Conservation (phyloP, 64 coral and sea anemone species). For the Pachyseris speciosa region DNA sequence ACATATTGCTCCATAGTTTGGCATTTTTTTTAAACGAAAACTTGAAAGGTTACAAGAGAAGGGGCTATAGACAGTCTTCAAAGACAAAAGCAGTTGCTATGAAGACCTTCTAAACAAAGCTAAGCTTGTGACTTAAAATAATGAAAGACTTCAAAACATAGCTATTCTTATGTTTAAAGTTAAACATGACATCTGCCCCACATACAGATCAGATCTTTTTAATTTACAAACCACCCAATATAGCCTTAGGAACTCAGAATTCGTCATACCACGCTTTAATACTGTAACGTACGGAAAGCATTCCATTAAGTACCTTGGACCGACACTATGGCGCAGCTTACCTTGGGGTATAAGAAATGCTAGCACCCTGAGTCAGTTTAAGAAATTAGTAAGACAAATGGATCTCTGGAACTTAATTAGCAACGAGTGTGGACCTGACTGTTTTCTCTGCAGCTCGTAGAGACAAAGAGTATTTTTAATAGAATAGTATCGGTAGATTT, state of each 20-base stretch:
- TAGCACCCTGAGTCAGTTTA: conserved; percentile 43
- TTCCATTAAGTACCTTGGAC: conserved; percentile 34
- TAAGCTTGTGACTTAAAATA: neutral
- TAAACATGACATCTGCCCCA: conserved; percentile 5
- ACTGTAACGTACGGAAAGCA: conserved; percentile 9
- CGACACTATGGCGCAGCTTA: conserved; percentile 37
- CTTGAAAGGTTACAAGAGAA: conserved; percentile 24
- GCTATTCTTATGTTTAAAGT: conserved; percentile 28
- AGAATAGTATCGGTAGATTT: too few species aligned
- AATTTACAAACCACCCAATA: neutral
- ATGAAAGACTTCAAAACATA: neutral
- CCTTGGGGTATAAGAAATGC: neutral
- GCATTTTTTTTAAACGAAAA: neutral
- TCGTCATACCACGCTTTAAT: conserved; percentile 27
- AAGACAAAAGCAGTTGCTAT: conserved; percentile 15
- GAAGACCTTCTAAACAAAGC: neutral
- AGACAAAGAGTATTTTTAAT: too few species aligned
- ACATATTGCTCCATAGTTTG: neutral
- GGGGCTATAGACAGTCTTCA: neutral
- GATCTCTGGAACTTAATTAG: conserved; percentile 12
- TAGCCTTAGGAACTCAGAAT: conserved; percentile 18
- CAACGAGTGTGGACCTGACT: neutral
- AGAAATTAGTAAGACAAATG: conserved; percentile 13
- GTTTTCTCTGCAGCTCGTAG: too few species aligned
- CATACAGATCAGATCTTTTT: neutral